Evolutionary conservation across 2,797 vertebrate species (phyloP).

Genomic region (Lepus oiostolus): DNA sequence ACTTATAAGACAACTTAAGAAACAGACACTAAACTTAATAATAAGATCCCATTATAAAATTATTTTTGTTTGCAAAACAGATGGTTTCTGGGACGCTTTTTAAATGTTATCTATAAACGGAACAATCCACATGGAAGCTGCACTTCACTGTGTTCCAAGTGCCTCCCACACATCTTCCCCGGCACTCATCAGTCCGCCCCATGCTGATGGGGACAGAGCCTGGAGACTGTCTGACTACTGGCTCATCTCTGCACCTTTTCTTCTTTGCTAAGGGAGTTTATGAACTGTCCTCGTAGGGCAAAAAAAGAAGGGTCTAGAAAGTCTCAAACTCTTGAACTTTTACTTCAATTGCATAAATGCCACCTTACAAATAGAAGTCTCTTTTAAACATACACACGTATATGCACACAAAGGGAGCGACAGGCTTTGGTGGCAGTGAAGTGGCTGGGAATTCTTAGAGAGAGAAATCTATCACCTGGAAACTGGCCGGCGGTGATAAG

Average conservation of each 20-base stretch:
- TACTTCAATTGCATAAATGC: not conserved
- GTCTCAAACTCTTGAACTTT: conserved; percentile 17
- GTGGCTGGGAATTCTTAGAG: conserved; percentile 45
- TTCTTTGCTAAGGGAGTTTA: conserved; percentile 13
- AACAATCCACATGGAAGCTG: not conserved
- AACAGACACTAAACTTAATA: conserved; percentile 5
- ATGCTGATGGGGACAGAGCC: not conserved
- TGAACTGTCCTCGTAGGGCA: not conserved
- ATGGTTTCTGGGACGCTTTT: not conserved
- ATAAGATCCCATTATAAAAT: conserved; percentile 5
- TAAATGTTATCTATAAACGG: not conserved
- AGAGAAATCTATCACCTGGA: not conserved
- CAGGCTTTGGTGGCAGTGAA: conserved; percentile 8
- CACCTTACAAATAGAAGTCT: not conserved
- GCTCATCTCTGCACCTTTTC: not conserved
- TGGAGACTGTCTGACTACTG: not conserved
- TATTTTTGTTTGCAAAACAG: conserved; percentile 32
- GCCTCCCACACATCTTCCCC: not conserved
- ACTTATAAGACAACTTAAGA: not conserved
- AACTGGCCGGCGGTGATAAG: not conserved
- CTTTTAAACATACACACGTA: not conserved
- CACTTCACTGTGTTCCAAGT: conserved; percentile 19
- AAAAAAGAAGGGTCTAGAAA: not conserved
- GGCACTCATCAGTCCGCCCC: not conserved
- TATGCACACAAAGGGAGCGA: not conserved